Evolutionary conservation across 2,797 vertebrate genomes (phyloP), one percentile per base, ranked within the genome.

Genomic region (Ctenopoma kingsleyae): DNA sequence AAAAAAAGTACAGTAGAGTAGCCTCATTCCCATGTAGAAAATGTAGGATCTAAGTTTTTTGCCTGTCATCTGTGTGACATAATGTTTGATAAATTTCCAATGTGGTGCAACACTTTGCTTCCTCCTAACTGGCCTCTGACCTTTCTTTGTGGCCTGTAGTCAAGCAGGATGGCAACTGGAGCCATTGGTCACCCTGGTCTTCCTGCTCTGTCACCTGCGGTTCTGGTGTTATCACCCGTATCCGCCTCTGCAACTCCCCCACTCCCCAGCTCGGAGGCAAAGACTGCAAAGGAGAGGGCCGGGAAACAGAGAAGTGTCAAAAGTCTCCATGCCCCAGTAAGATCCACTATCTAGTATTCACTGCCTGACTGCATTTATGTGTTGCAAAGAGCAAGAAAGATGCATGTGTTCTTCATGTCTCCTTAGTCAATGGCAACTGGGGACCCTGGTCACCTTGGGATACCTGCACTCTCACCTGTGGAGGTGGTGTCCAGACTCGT

Each of bases 181-280:
- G 98, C 90, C 96, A 98, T 64, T 99, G 98, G 98, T 99, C 98
- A 1, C 98, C 98, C 0, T 99, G 98, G 98, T 99, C 98, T 0
- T 98, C 97, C 0, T 99, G 98, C 85, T 99, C 98, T 0, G 97
- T 98, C 83, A 97, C 96, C 20, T 99, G 98, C 38, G 98, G 97
- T 12, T 89, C 77, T 2, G 98, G 98, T 11, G 93, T 96, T 85
- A 97, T 98, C 85, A 99, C 98, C 56, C 96, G 97, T 78, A 99
- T 99, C 85, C 97, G 98, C 76, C 97, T 99, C 68, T 99, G 98
- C 90, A 99, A 99, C 93, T 99, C 98, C 38, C 98, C 98, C 58
- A 96, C 95, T 49, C 97, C 98, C 75, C 98, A 99, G 90, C 89
- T 99, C 77, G 96, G 96, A 7, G 98, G 98, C 81, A 97, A 96